Base-by-base conservation (phyloP, 53 echinoderm and acorn worm species). In the Arbacia lixula region DNA sequence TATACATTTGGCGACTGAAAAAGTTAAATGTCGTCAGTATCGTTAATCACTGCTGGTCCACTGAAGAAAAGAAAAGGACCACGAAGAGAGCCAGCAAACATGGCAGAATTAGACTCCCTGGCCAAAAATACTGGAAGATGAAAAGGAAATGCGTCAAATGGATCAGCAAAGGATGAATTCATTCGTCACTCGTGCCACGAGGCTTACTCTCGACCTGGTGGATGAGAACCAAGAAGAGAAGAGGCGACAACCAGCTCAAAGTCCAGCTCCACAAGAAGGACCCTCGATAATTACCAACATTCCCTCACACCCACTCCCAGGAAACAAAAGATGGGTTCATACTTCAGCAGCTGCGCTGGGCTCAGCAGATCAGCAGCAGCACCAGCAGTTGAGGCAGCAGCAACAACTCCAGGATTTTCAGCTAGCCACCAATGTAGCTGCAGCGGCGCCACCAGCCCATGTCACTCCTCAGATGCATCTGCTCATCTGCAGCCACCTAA, bases 101-200 rank as follows among this genome's bases (percentile, higher is more conserved):
- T 46, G 46, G 46, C 14, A 46, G 14, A 8, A 10, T 14, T 46
- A 14, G 46, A 46, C 46, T 46, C 46, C 46, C 46, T n/a, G n/a
- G n/a, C n/a, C n/a, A n/a, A n/a, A n/a, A n/a, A n/a, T n/a, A n/a
- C n/a, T n/a, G n/a, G n/a, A n/a, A n/a, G n/a, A n/a, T n/a, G n/a
- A n/a, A n/a, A n/a, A n/a, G n/a, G n/a, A n/a, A n/a, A n/a, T 78
- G 60, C 79, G 79, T 35, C 60, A 78, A 78, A 78, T 49, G 72
- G 72, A 72, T 72, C 72, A 72, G 72, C 72, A 72, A 72, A 72
- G 72, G 72, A 72, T 72, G 72, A 4, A 72, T 69, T n/a, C n/a
- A n/a, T n/a, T n/a, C n/a, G n/a, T n/a, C n/a, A n/a, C n/a, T n/a
- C n/a, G n/a, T n/a, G n/a, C n/a, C n/a, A 46, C 46, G 8, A 46